These are phyloP conservation scores for Idaea aversata DNA, from an alignment of 2,888 invertebrate species.

Conservation along the genomic window DNA sequence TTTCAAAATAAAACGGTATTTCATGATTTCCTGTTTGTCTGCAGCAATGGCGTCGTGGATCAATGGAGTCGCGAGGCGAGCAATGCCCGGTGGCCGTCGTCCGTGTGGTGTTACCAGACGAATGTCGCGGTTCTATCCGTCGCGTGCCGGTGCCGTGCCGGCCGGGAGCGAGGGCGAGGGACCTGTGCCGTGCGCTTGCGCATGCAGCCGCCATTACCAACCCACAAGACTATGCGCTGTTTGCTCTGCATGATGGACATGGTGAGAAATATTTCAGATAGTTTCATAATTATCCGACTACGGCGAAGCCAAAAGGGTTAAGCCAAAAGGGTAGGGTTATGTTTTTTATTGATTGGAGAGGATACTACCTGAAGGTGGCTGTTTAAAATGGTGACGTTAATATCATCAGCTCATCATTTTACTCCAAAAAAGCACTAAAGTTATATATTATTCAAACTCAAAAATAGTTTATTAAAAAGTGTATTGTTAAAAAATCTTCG, in stretches of 20 bases:
- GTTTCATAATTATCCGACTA: background rate
- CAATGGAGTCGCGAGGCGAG: constrained; percentile 50
- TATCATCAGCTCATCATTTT: too few relatives aligned
- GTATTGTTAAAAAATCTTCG: too few relatives aligned
- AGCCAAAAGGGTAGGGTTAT: too few relatives aligned
- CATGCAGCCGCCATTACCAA: constrained; percentile 97
- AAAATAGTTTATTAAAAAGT: too few relatives aligned
- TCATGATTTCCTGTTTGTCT: background rate
- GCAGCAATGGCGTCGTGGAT: constrained; percentile 77
- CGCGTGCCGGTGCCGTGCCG: constrained; percentile 95
- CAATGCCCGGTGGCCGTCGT: constrained; percentile 81
- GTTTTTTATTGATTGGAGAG: too few relatives aligned
- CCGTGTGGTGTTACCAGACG: constrained; percentile 96
- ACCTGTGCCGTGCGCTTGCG: constrained; percentile 96
- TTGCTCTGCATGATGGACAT: constrained; percentile 93
- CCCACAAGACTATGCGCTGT: constrained; percentile 97
- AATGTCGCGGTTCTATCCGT: constrained; percentile 94
- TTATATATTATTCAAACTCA: too few relatives aligned
- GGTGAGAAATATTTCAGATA: constrained; percentile 72
- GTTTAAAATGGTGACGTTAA: too few relatives aligned
- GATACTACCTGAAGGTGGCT: too few relatives aligned
- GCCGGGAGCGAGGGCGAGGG: constrained; percentile 95
- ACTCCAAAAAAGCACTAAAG: too few relatives aligned
- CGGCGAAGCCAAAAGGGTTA: too few relatives aligned
- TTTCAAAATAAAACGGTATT: background rate